A percentile compares a stretch with the other conserved stretches of the same genome.
Conservation (phyloP, 2,113 vertebrate genomes). For the Parus major region DNA sequence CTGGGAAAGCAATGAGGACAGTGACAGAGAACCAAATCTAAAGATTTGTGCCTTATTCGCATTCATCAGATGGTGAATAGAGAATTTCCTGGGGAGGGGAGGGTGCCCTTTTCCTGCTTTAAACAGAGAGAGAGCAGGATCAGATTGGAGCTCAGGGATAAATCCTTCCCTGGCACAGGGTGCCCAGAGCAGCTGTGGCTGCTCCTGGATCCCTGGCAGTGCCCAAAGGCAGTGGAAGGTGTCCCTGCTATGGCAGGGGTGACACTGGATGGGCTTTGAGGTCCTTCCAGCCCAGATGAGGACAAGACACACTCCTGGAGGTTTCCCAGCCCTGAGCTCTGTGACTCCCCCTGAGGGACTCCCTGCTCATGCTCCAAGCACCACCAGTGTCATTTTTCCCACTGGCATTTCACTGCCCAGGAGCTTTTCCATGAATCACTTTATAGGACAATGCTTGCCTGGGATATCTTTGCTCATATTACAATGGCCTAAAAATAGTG, state of each 20-base stretch:
- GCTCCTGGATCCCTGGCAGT: not conserved
- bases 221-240: not conserved
- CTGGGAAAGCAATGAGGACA: not conserved
- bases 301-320: fast-evolving
- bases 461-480: not conserved
- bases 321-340: not conserved
- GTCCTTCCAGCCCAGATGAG: not conserved
- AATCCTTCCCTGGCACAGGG: not conserved
- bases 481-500: conserved; percentile 40
- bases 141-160: not conserved
- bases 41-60: not conserved
- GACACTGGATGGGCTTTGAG: fast-evolving
- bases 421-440: not conserved
- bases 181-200: not conserved
- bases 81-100: not conserved
- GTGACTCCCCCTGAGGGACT: not conserved
- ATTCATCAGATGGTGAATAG: not conserved
- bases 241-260: not conserved
- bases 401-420: not conserved
- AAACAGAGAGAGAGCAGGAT: not conserved
- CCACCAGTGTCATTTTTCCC: not conserved
- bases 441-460: not conserved
- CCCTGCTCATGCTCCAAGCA: not conserved
- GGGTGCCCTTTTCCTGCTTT: not conserved
- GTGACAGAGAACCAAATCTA: not conserved